Conservation (phyloP, 2,113 vertebrate genomes). For the Rhinopithecus roxellana region DNA sequence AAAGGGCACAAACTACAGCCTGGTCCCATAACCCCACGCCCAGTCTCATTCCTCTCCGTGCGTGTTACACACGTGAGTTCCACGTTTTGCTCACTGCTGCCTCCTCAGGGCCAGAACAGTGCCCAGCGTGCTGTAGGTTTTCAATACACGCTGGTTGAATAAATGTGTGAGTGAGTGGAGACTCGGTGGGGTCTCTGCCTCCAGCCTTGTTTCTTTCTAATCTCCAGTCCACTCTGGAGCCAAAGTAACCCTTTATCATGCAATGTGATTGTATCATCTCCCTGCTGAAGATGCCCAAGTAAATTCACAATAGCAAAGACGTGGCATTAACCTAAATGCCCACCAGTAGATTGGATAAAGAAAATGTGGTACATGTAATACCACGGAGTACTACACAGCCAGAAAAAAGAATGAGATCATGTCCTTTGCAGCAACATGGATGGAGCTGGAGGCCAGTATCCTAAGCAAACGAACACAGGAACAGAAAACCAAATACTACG, state of each 20-base stretch:
- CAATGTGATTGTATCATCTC: accelerated
- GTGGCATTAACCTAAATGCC: no score
- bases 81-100: not conserved
- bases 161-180: no score
- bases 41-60: accelerated
- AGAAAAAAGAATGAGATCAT: no score
- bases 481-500: no score
- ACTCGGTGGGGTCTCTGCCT: accelerated
- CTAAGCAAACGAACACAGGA: no score
- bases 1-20: not conserved
- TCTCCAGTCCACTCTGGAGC: no score
- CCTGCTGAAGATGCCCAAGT: accelerated
- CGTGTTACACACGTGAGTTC: accelerated
- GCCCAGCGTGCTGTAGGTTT: accelerated
- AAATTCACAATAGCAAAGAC: not conserved
- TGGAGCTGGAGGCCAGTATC: no score
- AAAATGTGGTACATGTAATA: no score
- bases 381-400: no score
- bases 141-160: accelerated
- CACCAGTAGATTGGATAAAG: no score
- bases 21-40: not conserved
- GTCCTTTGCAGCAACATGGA: no score
- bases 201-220: no score
- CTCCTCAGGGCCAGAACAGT: not conserved
- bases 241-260: not conserved